Evolutionary conservation across 2,797 vertebrate genomes (phyloP).

Genomic region (Pseudopleuronectes americanus): DNA sequence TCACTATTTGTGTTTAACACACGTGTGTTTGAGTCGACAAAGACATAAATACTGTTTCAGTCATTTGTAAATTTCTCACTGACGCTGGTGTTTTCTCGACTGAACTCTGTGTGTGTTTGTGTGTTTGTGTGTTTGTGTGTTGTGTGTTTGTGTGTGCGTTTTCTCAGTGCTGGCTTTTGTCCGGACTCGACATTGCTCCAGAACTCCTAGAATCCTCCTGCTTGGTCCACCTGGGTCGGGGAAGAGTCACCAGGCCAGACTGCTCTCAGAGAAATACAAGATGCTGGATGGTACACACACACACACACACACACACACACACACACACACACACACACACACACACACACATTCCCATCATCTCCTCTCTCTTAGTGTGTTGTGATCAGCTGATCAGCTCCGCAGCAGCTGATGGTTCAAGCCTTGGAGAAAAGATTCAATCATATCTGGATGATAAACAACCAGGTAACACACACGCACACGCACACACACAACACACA

Average conservation of each 20-base stretch:
- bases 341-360: background rate
- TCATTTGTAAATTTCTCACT: too few species aligned
- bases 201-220: slow-evolving; percentile 88
- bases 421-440: slow-evolving; percentile 82
- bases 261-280: slow-evolving; percentile 88
- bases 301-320: background rate
- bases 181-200: slow-evolving; percentile 71
- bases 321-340: slow-evolving; percentile 18
- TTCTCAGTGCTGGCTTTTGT: slow-evolving; percentile 84
- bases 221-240: slow-evolving; percentile 90
- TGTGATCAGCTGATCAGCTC: slow-evolving; percentile 89
- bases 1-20: too few species aligned
- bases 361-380: slow-evolving; percentile 80
- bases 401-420: slow-evolving; percentile 81
- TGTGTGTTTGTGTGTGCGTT: slow-evolving; percentile 4
- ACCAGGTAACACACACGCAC: slow-evolving; percentile 81
- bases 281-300: slow-evolving; percentile 85
- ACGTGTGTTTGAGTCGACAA: too few species aligned
- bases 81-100: too few species aligned
- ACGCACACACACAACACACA: background rate
- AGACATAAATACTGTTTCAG: too few species aligned
- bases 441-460: slow-evolving; percentile 81
- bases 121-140: background rate
- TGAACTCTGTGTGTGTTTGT: too few species aligned
- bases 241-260: slow-evolving; percentile 88